Conservation (phyloP, 2,797 vertebrate genomes). For the Pseudochaenichthys georgianus region DNA sequence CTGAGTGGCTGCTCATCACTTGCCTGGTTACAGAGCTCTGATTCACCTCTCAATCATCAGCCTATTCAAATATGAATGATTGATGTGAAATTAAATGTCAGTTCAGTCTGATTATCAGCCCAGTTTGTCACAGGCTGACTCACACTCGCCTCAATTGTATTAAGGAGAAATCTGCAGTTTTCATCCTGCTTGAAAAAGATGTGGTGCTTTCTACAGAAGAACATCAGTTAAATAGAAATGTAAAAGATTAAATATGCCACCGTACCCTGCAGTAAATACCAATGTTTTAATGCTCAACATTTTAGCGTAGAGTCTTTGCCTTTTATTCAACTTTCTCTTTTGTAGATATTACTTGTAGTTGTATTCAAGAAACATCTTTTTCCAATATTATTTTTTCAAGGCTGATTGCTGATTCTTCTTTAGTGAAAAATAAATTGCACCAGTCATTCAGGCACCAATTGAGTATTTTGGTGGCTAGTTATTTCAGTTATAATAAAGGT, state of each 20-base stretch:
- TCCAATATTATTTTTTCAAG: background rate
- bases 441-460: conserved; percentile 1
- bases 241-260: background rate
- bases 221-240: background rate
- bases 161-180: conserved; percentile 21
- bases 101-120: conserved; percentile 23
- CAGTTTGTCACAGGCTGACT: conserved; percentile 27
- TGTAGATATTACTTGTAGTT: background rate
- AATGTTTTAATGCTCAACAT: background rate
- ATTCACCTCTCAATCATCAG: conserved; percentile 10
- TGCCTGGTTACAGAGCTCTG: background rate
- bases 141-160: background rate
- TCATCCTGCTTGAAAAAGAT: background rate
- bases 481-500: background rate
- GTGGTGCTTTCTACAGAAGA: background rate
- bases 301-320: background rate
- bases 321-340: background rate
- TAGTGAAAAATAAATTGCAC: background rate
- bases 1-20: background rate
- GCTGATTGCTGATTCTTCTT: background rate
- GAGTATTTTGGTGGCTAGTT: background rate
- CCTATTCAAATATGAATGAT: conserved; percentile 20
- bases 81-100: conserved; percentile 27
- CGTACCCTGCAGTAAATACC: background rate
- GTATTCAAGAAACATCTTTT: background rate